Conservation (phyloP, 2,888 invertebrate genomes). For the Mythimna impura region DNA sequence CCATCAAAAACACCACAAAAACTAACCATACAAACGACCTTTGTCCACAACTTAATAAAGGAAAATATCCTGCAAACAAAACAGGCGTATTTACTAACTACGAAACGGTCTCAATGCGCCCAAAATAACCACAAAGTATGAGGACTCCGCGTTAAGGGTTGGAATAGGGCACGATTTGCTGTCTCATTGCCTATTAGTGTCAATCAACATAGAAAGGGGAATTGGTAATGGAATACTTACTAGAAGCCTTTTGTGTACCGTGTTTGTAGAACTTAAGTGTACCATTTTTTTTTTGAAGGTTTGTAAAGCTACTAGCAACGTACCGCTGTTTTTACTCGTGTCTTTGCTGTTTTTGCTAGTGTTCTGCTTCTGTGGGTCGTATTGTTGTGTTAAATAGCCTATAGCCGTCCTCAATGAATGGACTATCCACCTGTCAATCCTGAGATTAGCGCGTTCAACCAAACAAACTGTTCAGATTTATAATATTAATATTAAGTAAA, state of each 20-base stretch:
- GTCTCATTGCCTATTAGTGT: slow-evolving; percentile 59
- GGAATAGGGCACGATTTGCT: slow-evolving; percentile 56
- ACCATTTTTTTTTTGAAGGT: not conserved
- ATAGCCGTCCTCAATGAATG: too few species aligned
- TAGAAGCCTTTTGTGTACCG: slow-evolving; percentile 17
- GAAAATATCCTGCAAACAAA: slow-evolving; percentile 28
- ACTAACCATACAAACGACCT: not conserved
- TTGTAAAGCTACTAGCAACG: not conserved
- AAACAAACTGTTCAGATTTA: too few species aligned
- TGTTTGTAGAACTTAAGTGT: slow-evolving; percentile 7
- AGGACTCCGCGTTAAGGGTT: slow-evolving; percentile 22
- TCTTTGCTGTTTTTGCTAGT: too few species aligned
- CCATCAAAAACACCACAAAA: slow-evolving; percentile 10
- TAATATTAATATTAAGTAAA: too few species aligned
- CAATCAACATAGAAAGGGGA: slow-evolving; percentile 51
- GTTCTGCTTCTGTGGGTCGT: too few species aligned
- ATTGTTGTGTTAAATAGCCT: too few species aligned
- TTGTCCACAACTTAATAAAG: slow-evolving; percentile 5
- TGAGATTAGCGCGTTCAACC: too few species aligned
- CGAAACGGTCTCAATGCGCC: slow-evolving; percentile 8
- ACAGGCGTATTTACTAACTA: slow-evolving; percentile 42
- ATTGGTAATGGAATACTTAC: slow-evolving; percentile 44
- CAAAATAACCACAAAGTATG: slow-evolving; percentile 43
- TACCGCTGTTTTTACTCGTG: too few species aligned
- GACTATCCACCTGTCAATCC: too few species aligned